These are phyloP conservation scores for Epinotia demarniana DNA, from an alignment of 2,888 invertebrate genomes.

Conservation along the genomic window DNA sequence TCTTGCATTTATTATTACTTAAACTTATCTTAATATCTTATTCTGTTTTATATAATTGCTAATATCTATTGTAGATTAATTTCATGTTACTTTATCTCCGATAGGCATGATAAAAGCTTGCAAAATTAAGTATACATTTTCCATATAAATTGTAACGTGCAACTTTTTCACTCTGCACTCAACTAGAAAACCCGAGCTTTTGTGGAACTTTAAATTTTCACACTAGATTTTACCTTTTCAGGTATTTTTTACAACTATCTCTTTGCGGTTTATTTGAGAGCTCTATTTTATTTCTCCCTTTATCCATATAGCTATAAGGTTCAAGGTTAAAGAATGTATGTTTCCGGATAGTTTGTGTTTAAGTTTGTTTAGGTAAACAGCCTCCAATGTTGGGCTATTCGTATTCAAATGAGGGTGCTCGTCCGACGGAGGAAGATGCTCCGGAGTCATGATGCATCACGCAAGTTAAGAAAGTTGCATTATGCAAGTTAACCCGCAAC, in stretches of 20 bases:
- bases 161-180: conserved; percentile 34
- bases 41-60: too few species aligned
- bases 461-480: conserved; percentile 25
- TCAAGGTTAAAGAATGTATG: not conserved
- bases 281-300: not conserved
- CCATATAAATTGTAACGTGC: conserved; percentile 14
- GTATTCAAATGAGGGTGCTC: conserved; percentile 45
- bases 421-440: conserved; percentile 14
- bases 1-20: too few species aligned
- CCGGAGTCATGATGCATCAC: conserved; percentile 14
- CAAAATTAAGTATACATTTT: conserved; percentile 17
- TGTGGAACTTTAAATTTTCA: conserved; percentile 41
- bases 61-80: too few species aligned
- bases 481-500: conserved; percentile 12
- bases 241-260: conserved; percentile 25
- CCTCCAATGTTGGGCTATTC: conserved; percentile 46
- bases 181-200: conserved; percentile 33
- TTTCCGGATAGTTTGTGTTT: conserved; percentile 10
- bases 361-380: conserved; percentile 35
- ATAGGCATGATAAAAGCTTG: conserved; percentile 16
- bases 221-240: conserved; percentile 43
- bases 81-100: too few species aligned
- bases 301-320: not conserved
- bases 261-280: not conserved
- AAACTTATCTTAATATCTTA: too few species aligned